phyloP scores from a whole-genome alignment of 2,113 vertebrate genomes.

The Heloderma charlesbogerti region DNA sequence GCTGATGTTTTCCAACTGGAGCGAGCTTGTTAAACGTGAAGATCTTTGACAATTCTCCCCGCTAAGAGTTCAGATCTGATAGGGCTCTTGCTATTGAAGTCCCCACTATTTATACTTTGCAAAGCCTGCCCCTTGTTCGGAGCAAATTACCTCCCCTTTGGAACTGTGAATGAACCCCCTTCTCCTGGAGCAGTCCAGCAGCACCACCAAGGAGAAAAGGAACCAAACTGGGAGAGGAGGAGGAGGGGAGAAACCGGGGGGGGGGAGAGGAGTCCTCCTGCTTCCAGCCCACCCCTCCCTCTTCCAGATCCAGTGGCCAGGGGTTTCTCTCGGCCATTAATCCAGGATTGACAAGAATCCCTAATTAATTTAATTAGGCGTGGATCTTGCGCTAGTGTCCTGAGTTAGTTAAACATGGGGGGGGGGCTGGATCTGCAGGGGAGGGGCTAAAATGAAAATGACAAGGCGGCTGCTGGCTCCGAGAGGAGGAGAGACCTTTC shows the following conservation, averaged over 20 bases:
- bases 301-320: constrained; percentile 64
- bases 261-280: not conserved
- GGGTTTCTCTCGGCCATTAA: constrained; percentile 86
- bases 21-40: constrained; percentile 70
- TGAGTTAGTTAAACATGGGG: constrained; percentile 86
- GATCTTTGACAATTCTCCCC: constrained; percentile 87
- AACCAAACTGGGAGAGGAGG: not conserved
- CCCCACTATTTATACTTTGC: constrained; percentile 97
- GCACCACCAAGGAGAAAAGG: constrained; percentile 49
- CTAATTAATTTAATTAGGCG: constrained; percentile 97
- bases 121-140: constrained; percentile 93
- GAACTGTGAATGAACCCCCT: constrained; percentile 84
- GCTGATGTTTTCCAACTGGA: constrained; percentile 78
- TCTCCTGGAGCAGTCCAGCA: constrained; percentile 68
- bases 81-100: constrained; percentile 90
- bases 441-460: constrained; percentile 84
- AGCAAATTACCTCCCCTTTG: constrained; percentile 93
- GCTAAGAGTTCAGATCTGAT: constrained; percentile 90
- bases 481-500: constrained; percentile 50
- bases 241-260: not conserved
- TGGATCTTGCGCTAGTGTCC: constrained; percentile 85
- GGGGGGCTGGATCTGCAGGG: constrained; percentile 81
- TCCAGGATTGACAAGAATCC: constrained; percentile 90
- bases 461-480: constrained; percentile 68
- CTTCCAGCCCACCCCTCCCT: not conserved